Evolutionary conservation across 1,140 invertebrate genomes (phyloP), one percentile per base, ranked within the genome.

Genomic region (Nymphalis io): DNA sequence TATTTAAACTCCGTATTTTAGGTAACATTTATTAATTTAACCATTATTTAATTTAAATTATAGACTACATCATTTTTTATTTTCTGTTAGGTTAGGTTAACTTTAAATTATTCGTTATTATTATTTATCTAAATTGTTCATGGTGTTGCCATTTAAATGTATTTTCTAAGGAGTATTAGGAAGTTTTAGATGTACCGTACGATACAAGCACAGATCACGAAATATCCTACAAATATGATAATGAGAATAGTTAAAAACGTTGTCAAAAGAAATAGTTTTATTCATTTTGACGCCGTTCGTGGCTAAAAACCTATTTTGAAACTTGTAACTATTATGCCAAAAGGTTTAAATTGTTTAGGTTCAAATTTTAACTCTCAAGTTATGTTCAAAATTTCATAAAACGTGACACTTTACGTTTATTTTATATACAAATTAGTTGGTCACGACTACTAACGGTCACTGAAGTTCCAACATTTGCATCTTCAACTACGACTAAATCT

Each of bases 371-470:
- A 46, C 44, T 8, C 15, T 0, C n/a, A n/a, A 21, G 10, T 10
- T 53, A 21, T 18, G 13, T 53, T 53, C 20, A n/a, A 21, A 21
- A 53, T 53, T 53, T 53, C 48, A 53, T 53, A 53, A 53, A 11
- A 13, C 20, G 48, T 53, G 20, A 11, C 48, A 44, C 40, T 33
- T 21, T 53, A 21, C 18, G 38, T 61, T 8, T 15, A 13, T 57
- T 38, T 55, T n/a, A 40, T 33, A 27, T 23, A 38, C 42, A 57
- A 70, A 70, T 60, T 23, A 70, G 44, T 40, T 27, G 39, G 42
- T 70, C 68, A 65, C 61, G 68, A 70, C 61, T 42, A 39, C 44
- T 38, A 57, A 51, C 61, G 33, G 42, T 60, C 23, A 60, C 13
- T n/a, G 18, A 20, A 21, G 20, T 21, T 18, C 11, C 20, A 53